Percentiles rank a stretch among this genome's conserved stretches.
Conservation (phyloP, 2,113 vertebrate species). For the Leptosomus discolor region DNA sequence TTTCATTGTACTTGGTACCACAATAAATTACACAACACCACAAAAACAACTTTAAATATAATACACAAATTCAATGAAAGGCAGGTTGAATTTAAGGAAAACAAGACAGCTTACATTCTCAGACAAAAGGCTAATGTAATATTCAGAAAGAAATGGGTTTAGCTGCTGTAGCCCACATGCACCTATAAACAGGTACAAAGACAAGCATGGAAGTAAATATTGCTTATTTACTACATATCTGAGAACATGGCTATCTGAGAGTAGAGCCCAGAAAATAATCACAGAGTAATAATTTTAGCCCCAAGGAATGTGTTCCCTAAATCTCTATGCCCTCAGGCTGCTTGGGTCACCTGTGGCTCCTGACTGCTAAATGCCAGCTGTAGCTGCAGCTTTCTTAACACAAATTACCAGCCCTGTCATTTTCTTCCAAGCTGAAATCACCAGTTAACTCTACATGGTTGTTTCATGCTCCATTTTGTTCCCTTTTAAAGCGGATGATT, state of each 20-base stretch:
- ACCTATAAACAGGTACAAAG: background rate
- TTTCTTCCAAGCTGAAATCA: background rate
- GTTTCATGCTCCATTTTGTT: constrained; percentile 32
- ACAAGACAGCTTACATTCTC: background rate
- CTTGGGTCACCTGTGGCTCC: background rate
- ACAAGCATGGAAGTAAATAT: background rate
- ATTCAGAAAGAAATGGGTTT: background rate
- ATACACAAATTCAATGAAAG: constrained; percentile 20
- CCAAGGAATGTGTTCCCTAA: background rate
- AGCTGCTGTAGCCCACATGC: background rate
- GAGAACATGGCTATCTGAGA: background rate
- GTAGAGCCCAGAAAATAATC: background rate
- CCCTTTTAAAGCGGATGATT: background rate
- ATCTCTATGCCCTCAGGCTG: background rate
- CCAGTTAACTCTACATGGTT: background rate
- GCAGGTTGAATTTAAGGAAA: background rate
- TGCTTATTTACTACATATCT: background rate
- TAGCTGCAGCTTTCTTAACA: background rate
- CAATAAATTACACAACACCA: background rate
- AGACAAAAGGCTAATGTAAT: background rate
- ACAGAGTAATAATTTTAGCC: background rate
- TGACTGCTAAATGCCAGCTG: background rate
- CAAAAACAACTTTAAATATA: background rate
- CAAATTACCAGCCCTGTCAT: background rate
- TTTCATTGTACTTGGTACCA: background rate